Evolutionary conservation across 2,888 invertebrate species (phyloP), one percentile per base, ranked within the genome.

Genomic region (Prosopocoilus inquinatus): DNA sequence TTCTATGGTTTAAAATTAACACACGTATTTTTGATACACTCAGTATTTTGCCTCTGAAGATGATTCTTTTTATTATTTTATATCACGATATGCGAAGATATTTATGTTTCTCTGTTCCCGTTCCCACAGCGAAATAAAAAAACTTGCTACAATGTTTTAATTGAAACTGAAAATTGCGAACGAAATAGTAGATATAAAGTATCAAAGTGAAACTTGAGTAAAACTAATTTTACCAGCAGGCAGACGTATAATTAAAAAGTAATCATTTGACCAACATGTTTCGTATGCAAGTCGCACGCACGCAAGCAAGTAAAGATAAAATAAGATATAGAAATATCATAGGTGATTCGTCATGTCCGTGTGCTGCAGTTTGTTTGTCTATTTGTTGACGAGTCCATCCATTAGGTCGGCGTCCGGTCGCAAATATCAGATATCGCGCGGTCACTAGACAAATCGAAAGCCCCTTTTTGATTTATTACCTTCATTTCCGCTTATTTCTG

Each of bases 401-500:
- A 76, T 76, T 76, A 76, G 72, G 65, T 67, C 38, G 69, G 70
- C 72, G 72, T 66, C 64, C 74, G 73, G 75, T 64, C 68, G 69
- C 71, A 70, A 74, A 75, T 75, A 76, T 76, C 76, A 74, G 74
- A 76, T 76, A 75, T 75, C 75, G 60, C 52, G 67, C 66, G 74
- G 73, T 72, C 74, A 73, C 65, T 73, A 70, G 74, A 75, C 74
- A 75, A 75, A 76, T 75, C 75, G 74, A 73, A 46, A 50, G 50
- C 71, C 70, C 70, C 70, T 69, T 71, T 76, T 75, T 76, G 76
- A 76, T 76, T 76, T 76, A 76, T 76, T 75, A 71, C 69, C 71
- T 75, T 74, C 74, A 75, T 76, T 76, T 76, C 72, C 66, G 57
- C 50, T 47, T 47, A 57, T 57, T 59, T 59, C 55, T 54, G 53